Evolutionary conservation across 2,797 vertebrate genomes (phyloP), one percentile per base, ranked within the genome.

Genomic region (Pithecia hirsuta): DNA sequence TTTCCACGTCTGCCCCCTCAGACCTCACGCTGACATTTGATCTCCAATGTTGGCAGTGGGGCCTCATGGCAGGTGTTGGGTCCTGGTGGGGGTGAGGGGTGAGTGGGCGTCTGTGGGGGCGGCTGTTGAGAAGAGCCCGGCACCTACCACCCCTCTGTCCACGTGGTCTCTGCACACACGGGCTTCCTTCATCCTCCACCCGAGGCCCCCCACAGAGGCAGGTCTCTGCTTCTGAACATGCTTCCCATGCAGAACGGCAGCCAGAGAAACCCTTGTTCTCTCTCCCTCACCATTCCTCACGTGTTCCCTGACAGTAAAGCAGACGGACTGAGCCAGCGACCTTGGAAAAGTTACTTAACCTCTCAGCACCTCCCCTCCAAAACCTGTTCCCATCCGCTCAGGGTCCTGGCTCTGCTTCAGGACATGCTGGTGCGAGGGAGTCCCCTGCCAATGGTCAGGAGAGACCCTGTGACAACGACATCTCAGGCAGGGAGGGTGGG

Each of bases 381-480:
- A 26, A 24, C 39, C 24, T 0, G 20, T n/a, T 33, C 13, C 7
- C 28, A 57, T 55, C 30, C 9, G 14, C 81, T 74, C 52, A 2
- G 12, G 26, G 30, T 59, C 67, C 24, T 24, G 10, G 19, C 33
- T 59, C 50, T 61, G 90, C 67, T 59, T 39, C 1, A 0, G 8
- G 39, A 33, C 12, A 15, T 0, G 0, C 22, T 24, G 12, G 11
- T 7, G 5, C 4, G 13, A 41, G 5, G 24, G 30, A 36, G 11
- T 15, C 41, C 41, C 52, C 0, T 2, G 33, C 26, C 44, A 50
- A 24, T 0, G 7, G 22, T 59, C 50, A 74, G 7, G 0, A 36
- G 52, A n/a, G 26, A 83, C 14, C 8, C 2, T 1, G 9, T 10
- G 52, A 20, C 30, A 19, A 30, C 0, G 41, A 2, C 0, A 7